Evolutionary conservation across 1,140 invertebrate genomes (phyloP).

Genomic region (Gyrodactylus bullatarudis): DNA sequence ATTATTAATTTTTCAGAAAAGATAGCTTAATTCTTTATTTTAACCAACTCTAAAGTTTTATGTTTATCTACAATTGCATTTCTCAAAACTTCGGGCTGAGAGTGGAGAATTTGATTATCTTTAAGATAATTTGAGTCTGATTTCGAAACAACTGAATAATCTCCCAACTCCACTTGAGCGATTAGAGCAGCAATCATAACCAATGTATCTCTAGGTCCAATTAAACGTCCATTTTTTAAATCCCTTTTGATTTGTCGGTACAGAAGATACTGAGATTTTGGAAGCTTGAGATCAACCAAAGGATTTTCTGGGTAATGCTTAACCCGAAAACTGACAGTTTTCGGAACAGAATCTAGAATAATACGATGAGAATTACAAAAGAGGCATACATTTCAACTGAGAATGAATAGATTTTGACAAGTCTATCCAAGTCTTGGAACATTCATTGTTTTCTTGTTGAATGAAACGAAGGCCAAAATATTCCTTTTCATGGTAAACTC

Average conservation of each 20-base stretch:
- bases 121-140: neutral
- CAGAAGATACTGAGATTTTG: neutral
- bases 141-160: neutral
- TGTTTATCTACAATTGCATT: neutral
- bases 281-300: neutral
- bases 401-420: neutral
- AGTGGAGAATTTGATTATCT: neutral
- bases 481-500: neutral
- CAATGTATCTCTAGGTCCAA: neutral
- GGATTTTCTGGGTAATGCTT: neutral
- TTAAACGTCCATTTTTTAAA: neutral
- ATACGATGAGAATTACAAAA: neutral
- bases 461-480: neutral
- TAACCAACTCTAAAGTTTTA: neutral
- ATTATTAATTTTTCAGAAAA: neutral
- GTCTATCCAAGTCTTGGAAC: neutral
- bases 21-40: too few species aligned
- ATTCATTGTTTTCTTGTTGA: neutral
- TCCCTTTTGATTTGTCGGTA: neutral
- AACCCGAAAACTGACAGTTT: neutral
- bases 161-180: neutral
- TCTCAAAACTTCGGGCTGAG: neutral
- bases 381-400: neutral
- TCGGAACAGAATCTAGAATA: neutral
- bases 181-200: neutral